Base-by-base conservation (phyloP, 2,797 vertebrate genomes). In the Cyclura pinguis region DNA sequence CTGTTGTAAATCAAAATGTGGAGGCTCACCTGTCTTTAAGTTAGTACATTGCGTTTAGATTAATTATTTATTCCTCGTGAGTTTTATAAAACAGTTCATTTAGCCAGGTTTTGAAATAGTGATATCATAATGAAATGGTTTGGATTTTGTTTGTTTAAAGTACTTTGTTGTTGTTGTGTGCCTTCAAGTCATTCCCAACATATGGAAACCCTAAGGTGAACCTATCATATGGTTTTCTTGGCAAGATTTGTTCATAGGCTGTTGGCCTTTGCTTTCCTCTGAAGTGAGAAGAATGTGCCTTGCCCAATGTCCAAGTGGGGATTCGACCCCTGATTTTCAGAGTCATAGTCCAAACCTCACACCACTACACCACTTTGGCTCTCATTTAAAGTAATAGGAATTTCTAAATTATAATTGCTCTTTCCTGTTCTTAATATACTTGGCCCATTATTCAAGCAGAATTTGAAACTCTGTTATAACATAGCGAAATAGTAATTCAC, bases 401-500 rank as follows among this genome's bases (percentile, higher is more conserved):
- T 24, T 59, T 38, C 32, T 59, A 82, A 62, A 59, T 9, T 22
- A 29, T 88, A 47, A 29, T 35, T 0, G 67, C 82, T 52, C 6
- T 57, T 55, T 76, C 24, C 22, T 38, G 4, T 42, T 32, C 1
- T 1, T 76, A 18, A 76, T 20, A 42, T 24, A 76, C 18, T 38
- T 35, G 38, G 38, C 69, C 6, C 38, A 59, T 24, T 77, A 76
- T n/a, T 12, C 47, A 32, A 78, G 57, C 57, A 42, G 24, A 24
- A 6, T 32, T 22, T 32, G 27, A 74, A 89, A 91, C 67, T 89
- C 6, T 83, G 92, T 78, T 82, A 57, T 13, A 80, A 85, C 90
- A 92, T 89, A 90, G 1, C 67, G 24, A 8, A 87, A 22, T 27
- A 35, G 91, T 93, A 93, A 57, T 12, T 69, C 29, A 42, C 3